Conservation (phyloP, 1,140 invertebrate genomes). For the Metopolophium dirhodum region DNA sequence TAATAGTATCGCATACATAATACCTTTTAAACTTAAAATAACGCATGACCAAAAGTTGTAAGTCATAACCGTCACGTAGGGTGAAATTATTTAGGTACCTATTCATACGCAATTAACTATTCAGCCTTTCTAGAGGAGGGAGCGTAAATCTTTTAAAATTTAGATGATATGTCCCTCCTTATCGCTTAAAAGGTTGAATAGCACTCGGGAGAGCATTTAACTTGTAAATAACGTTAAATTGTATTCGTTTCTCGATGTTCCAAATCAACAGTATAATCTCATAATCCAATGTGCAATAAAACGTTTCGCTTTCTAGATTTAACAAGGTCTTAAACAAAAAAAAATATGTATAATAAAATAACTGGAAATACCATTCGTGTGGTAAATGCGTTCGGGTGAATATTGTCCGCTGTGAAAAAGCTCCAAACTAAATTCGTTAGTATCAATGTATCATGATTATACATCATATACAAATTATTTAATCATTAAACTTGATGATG, state of each 20-base stretch:
- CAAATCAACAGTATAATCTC: constrained; percentile 11
- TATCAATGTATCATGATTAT: too few species aligned
- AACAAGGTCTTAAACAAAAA: background rate
- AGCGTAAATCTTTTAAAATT: background rate
- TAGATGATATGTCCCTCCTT: background rate
- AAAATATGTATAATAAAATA: background rate
- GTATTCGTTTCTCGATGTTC: constrained; percentile 28
- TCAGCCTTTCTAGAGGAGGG: background rate
- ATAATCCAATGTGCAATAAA: constrained; percentile 24
- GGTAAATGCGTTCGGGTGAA: background rate
- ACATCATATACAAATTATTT: background rate
- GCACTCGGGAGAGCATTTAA: background rate
- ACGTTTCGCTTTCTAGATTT: constrained; percentile 27
- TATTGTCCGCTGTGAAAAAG: background rate
- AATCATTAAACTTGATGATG: background rate
- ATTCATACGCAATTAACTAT: constrained; percentile 6
- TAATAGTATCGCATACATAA: background rate
- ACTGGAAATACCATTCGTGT: background rate
- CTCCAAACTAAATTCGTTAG: background rate
- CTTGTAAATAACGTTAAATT: constrained; percentile 44
- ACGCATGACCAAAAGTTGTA: background rate
- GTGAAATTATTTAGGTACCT: background rate
- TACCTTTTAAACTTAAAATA: background rate
- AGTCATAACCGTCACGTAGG: background rate
- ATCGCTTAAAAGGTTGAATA: background rate